phyloP scores from a whole-genome alignment of 2,888 invertebrate species.

The Nomada fucata region DNA sequence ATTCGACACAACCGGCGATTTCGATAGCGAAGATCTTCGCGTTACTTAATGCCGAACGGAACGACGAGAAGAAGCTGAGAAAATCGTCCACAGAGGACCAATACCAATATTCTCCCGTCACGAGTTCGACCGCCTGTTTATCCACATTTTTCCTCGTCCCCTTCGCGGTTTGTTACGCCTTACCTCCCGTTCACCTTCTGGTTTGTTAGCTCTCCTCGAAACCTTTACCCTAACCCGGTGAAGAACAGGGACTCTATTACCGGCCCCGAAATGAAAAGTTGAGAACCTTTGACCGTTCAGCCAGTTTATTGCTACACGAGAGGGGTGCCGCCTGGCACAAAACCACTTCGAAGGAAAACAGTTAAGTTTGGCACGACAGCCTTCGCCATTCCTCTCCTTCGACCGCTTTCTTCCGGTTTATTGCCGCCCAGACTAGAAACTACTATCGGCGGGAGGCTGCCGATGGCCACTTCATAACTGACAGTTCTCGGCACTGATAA shows the following conservation, averaged over 20 bases:
- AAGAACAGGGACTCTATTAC: conserved; percentile 55
- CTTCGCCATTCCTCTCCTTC: conserved; percentile 56
- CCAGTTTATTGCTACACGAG: conserved; percentile 77
- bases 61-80: conserved; percentile 44
- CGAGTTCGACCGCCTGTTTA: conserved; percentile 47
- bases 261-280: conserved; percentile 69
- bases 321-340: conserved; percentile 78
- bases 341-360: conserved; percentile 79
- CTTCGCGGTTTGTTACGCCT: background rate
- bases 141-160: conserved; percentile 15
- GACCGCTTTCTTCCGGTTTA: conserved; percentile 65
- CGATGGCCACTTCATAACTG: conserved; percentile 48
- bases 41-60: conserved; percentile 44
- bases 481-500: conserved; percentile 1
- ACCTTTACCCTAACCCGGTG: background rate
- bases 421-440: conserved; percentile 64
- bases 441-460: conserved; percentile 3
- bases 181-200: conserved; percentile 12
- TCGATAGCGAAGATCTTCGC: no score
- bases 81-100: conserved; percentile 64
- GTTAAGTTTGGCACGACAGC: conserved; percentile 79
- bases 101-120: conserved; percentile 53
- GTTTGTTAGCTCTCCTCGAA: conserved; percentile 5
- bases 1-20: no score
- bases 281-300: conserved; percentile 76